Evolutionary conservation across 1,140 invertebrate species (phyloP).

Genomic region (Frieseomelitta varia): DNA sequence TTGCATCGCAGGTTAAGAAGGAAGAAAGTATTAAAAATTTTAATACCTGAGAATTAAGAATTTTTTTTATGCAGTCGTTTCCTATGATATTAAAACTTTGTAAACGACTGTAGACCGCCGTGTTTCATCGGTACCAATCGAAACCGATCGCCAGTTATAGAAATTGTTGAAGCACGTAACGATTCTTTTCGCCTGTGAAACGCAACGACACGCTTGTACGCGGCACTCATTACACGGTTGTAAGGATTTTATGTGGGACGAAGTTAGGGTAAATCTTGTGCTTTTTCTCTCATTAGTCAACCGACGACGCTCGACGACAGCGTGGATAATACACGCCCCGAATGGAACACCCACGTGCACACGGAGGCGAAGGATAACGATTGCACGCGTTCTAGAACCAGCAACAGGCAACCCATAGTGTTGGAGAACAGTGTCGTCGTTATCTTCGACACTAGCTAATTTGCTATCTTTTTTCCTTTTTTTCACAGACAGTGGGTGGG

Average conservation of each 20-base stretch:
- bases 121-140: background rate
- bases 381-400: constrained; percentile 30
- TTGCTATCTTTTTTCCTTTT: background rate
- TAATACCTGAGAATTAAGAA: no score
- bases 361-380: constrained; percentile 42
- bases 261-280: constrained; percentile 22
- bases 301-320: constrained; percentile 49
- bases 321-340: constrained; percentile 52
- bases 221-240: constrained; percentile 35
- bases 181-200: background rate
- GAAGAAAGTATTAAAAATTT: no score
- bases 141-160: background rate
- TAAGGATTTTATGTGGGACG: constrained; percentile 26
- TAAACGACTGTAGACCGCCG: no score
- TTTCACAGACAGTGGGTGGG: background rate
- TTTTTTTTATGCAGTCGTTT: no score
- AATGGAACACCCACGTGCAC: constrained; percentile 49
- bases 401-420: constrained; percentile 3
- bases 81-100: no score
- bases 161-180: background rate
- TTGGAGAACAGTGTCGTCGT: constrained; percentile 19
- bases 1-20: no score
- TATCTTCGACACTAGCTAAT: constrained; percentile 40
- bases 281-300: constrained; percentile 59
- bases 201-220: constrained; percentile 17